Base-by-base conservation (phyloP, 1,140 invertebrate species). In the Planococcus citri region DNA sequence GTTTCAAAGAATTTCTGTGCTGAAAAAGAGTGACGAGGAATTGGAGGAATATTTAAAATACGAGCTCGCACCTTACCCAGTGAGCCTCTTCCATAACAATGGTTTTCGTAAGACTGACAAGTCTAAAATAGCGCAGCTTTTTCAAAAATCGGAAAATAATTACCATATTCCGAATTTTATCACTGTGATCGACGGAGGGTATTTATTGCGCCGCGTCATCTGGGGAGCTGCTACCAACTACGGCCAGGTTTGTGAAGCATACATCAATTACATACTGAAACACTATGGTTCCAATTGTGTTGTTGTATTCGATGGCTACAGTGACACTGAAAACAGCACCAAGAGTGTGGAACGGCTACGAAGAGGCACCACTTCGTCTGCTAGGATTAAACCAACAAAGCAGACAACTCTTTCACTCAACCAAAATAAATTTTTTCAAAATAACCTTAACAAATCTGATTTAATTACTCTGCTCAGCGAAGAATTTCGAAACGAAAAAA, bases 251-350 rank as follows among this genome's bases (percentile, higher is more conserved):
- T 33, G 20, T 10, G 6, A 68, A 12, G 61, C 33, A 25, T 75
- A 75, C 51, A 21, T 73, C 24, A 12, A 24, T 51, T 75, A 74
- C 64, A 70, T 73, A 12, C 24, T 37, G 27, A 72, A 69, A 71
- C n/a, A 72, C 70, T 73, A 68, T 33, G 61, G 41, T 2, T 9
- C n/a, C n/a, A 70, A 73, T 24, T 22, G 10, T 17, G 20, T 29
- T 0, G 68, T 74, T 27, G 67, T 74, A 25, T 75, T 75, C 70
- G 73, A 75, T 67, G 73, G 74, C 0, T 74, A 73, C 38, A 10
- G 27, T 21, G 10, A 37, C 22, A 22, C 1, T 12, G 29, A 33
- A 33, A 12, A 33, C 12, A 12, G 33, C 38, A 38, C 17, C 25
- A 69, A 69, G 22, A 27, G 22, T 64, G 3, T 27, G 12, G 9